Percentiles rank a stretch among this genome's conserved stretches.
phyloP scores from a whole-genome alignment of 1,140 invertebrate species.

The Bombus breviceps region DNA sequence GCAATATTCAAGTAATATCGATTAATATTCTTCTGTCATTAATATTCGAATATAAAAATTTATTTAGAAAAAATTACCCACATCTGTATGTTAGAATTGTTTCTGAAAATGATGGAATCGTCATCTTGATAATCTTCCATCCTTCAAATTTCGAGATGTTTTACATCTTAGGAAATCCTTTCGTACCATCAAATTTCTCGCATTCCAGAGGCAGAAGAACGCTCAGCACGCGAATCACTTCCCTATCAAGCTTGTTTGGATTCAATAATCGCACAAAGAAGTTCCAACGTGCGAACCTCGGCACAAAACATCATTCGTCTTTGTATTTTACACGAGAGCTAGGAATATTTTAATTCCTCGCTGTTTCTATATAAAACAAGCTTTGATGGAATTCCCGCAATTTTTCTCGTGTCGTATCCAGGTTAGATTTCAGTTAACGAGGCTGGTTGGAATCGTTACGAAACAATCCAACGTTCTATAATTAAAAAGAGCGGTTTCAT shows the following conservation, averaged over 20 bases:
- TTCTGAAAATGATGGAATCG: too few relatives aligned
- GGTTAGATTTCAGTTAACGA: background rate
- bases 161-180: background rate
- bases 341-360: background rate
- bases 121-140: background rate
- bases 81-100: background rate
- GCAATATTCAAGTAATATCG: background rate
- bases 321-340: background rate
- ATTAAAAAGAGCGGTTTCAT: slow-evolving; percentile 39
- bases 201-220: background rate
- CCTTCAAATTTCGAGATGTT: background rate
- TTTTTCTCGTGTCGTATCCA: background rate
- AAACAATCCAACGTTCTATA: slow-evolving; percentile 3
- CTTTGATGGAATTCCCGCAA: background rate
- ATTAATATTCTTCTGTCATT: background rate
- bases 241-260: background rate
- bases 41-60: background rate
- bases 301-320: background rate
- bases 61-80: background rate
- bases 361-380: background rate
- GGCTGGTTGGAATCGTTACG: slow-evolving; percentile 1
- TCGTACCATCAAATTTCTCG: background rate
- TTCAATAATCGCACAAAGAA: background rate
- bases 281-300: background rate
- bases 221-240: background rate